A percentile compares a stretch with the other conserved stretches of the same genome.
phyloP scores from a whole-genome alignment of 2,113 vertebrate species.

The Oncorhynchus clarkii region DNA sequence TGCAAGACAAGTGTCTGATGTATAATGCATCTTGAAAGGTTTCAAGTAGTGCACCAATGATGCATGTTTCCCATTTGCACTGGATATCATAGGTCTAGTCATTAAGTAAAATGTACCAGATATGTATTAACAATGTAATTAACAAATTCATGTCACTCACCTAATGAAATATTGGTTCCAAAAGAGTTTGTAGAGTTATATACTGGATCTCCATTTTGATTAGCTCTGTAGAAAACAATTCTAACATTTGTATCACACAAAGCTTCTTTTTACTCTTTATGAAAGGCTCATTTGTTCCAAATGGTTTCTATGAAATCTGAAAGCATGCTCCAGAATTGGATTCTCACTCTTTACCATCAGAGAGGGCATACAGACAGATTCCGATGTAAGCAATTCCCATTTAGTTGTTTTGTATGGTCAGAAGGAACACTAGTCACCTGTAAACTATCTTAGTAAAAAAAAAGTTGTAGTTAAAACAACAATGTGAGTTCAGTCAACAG shows the following conservation, averaged over 20 bases:
- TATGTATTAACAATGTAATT: neutral
- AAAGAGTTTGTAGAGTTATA: constrained; percentile 13
- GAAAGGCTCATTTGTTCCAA: constrained; percentile 59
- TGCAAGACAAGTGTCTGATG: too few species aligned
- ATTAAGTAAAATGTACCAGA: neutral
- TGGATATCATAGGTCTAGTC: neutral
- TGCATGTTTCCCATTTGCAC: neutral
- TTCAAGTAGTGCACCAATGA: too few species aligned
- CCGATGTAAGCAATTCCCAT: constrained; percentile 9
- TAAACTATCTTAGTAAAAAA: constrained; percentile 9
- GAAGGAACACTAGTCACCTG: neutral
- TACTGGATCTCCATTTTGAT: constrained; percentile 38
- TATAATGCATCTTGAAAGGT: neutral
- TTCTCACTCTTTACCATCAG: constrained; percentile 28
- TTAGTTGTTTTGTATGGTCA: constrained; percentile 25
- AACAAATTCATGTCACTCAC: constrained; percentile 42
- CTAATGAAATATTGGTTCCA: constrained; percentile 1
- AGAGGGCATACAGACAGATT: neutral
- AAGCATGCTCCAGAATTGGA: constrained; percentile 49
- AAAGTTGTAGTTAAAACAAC: constrained; percentile 1
- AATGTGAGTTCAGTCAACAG: neutral
- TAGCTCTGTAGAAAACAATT: constrained; percentile 19
- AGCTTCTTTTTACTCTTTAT: constrained; percentile 57
- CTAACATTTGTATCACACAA: constrained; percentile 61
- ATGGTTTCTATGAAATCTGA: constrained; percentile 32